Conservation (phyloP, 2,113 vertebrate species). For the Cygnus atratus region DNA sequence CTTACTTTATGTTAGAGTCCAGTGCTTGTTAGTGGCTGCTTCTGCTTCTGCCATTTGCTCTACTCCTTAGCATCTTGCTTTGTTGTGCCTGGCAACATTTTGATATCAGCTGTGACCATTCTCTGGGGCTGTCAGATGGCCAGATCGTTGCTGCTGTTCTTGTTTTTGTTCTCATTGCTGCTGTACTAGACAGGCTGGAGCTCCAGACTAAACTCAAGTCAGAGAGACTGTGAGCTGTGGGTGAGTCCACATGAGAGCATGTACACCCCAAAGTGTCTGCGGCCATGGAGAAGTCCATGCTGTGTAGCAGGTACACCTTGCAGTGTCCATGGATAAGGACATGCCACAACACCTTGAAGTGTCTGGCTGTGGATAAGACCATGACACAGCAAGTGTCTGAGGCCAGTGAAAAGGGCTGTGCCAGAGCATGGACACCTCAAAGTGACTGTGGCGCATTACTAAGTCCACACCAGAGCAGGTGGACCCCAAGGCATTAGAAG, state of each 20-base stretch:
- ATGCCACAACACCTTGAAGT: not conserved
- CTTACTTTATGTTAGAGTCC: not conserved
- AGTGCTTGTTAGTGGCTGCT: not conserved
- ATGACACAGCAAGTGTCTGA: not conserved
- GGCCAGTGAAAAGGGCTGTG: not conserved
- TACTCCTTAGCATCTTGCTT: not conserved
- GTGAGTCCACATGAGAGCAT: not conserved
- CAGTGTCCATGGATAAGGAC: not conserved
- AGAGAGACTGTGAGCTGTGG: not conserved
- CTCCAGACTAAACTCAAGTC: not conserved
- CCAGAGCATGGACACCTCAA: not conserved
- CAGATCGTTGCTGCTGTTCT: not conserved
- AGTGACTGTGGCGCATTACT: too few species aligned
- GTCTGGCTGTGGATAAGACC: not conserved
- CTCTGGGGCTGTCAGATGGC: not conserved
- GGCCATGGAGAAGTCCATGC: not conserved
- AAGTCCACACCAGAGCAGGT: too few species aligned
- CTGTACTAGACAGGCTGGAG: not conserved
- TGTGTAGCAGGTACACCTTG: not conserved
- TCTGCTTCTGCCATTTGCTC: not conserved
- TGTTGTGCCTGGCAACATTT: not conserved
- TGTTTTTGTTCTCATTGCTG: not conserved
- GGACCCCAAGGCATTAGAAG: too few species aligned
- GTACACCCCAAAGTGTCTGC: not conserved
- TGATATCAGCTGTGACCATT: not conserved